Conservation (phyloP, 2,888 invertebrate species). For the Leptothorax acervorum region DNA sequence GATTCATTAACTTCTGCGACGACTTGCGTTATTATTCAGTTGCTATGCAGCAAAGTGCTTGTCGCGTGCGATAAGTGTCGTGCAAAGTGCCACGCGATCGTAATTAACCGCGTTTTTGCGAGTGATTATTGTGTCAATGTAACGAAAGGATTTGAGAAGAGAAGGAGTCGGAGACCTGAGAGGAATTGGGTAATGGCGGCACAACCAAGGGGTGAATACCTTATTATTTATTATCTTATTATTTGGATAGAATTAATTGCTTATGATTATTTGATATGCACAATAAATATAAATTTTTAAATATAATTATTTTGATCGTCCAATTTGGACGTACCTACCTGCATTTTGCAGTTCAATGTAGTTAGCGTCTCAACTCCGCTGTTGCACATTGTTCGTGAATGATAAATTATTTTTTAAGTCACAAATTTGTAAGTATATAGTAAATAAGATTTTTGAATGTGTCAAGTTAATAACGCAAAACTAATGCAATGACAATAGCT, state of each 20-base stretch:
- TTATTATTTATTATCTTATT: neutral
- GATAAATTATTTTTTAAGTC: neutral
- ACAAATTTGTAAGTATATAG: neutral
- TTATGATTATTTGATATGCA: neutral
- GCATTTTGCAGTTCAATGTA: neutral
- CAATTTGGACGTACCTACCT: neutral
- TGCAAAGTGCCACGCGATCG: neutral
- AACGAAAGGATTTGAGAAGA: neutral
- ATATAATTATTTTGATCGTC: neutral
- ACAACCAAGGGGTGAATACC: neutral
- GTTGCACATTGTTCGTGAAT: neutral
- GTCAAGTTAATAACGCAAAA: neutral
- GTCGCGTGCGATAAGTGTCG: neutral
- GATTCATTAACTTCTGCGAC: neutral
- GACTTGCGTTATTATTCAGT: neutral
- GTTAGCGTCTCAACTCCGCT: neutral
- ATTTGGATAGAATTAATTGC: neutral
- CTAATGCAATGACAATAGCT: neutral
- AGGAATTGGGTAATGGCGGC: neutral
- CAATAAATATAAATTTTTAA: neutral
- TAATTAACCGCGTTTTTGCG: constrained; percentile 13
- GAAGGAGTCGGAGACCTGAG: neutral
- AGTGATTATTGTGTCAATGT: neutral
- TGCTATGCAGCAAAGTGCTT: neutral
- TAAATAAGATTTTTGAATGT: neutral